Percentiles rank a stretch among this genome's conserved stretches.
Evolutionary conservation across 2,113 vertebrate species (phyloP).

Genomic region (Ptilorrhoa leucosticta): DNA sequence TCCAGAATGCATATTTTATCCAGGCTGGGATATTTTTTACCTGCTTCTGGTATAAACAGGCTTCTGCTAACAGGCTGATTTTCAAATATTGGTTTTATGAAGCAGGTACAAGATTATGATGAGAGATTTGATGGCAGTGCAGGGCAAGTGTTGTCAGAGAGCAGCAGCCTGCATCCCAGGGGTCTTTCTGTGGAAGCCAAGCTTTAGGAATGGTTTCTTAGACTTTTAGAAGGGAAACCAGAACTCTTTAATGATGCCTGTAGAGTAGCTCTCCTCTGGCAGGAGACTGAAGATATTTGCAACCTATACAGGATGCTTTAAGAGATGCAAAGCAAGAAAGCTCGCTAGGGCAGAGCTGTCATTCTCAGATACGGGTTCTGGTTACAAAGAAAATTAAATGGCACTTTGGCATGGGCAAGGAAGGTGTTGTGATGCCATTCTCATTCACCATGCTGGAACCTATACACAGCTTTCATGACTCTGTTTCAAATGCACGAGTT

Average conservation of each 20-base stretch:
- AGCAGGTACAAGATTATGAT: background rate
- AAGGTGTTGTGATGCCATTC: background rate
- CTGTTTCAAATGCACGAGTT: conserved; percentile 32
- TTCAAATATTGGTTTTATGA: background rate
- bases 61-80: background rate
- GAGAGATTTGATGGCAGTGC: background rate
- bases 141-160: background rate
- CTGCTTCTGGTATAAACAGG: background rate
- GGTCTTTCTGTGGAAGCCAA: background rate
- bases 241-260: background rate
- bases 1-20: background rate
- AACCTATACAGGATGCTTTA: rapidly evolving
- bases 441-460: conserved; percentile 1
- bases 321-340: background rate
- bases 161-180: background rate
- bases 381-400: background rate
- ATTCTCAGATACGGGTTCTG: background rate
- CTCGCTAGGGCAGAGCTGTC: background rate
- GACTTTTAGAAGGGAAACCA: background rate
- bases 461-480: background rate
- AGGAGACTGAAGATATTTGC: background rate
- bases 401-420: background rate
- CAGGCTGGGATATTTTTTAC: background rate
- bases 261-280: background rate
- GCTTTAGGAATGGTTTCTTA: background rate